phyloP scores from a whole-genome alignment of 1,140 invertebrate species.

The Cydia strobilella region DNA sequence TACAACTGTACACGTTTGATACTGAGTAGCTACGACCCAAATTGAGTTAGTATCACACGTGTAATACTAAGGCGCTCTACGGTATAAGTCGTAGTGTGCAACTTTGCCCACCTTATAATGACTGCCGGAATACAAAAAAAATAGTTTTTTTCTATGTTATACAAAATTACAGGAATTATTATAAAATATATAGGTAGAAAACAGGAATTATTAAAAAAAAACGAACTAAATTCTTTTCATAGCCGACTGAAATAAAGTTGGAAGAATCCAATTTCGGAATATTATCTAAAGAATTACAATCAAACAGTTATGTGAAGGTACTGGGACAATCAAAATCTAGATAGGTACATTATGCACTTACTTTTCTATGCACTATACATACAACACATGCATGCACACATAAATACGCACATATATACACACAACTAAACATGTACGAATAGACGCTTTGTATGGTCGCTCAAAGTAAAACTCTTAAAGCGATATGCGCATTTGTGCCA shows the following conservation, averaged over 20 bases:
- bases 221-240: too few species aligned
- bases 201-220: too few species aligned
- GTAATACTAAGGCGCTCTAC: too few species aligned
- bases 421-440: neutral
- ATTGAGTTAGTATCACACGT: too few species aligned
- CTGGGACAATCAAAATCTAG: neutral
- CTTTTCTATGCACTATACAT: constrained; percentile 5
- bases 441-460: neutral
- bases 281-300: neutral
- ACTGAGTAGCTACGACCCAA: too few species aligned
- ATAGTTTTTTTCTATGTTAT: neutral
- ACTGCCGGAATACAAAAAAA: neutral
- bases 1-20: too few species aligned
- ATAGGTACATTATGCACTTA: constrained; percentile 32
- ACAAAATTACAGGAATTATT: neutral
- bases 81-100: neutral
- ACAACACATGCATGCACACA: constrained; percentile 34
- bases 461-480: neutral
- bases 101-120: neutral
- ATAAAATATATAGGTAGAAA: too few species aligned
- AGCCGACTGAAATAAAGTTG: too few species aligned
- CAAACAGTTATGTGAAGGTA: neutral
- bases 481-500: neutral
- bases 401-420: constrained; percentile 32
- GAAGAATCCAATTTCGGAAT: neutral